Base-by-base conservation (phyloP, 1,140 invertebrate genomes). In the Ruditapes philippinarum region DNA sequence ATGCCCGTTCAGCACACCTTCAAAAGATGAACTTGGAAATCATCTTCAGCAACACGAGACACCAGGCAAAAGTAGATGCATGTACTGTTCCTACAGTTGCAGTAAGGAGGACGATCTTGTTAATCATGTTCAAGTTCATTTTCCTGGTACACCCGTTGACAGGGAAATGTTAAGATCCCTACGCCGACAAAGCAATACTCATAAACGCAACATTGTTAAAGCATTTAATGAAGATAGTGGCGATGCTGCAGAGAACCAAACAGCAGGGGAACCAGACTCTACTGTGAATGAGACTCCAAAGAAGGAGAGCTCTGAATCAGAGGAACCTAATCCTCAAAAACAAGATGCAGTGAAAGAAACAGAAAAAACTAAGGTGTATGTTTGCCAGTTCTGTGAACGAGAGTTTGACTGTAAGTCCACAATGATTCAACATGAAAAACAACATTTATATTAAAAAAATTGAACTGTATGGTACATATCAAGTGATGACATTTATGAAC, bases 321-420 rank as follows among this genome's bases (percentile, higher is more conserved):
- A 49, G 36, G 38, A 84, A 14, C 45, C 17, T 19, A 42, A 22
- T 57, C 14, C 28, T 25, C 80, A 82, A 73, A 89, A 70, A 81
- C 62, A 11, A 54, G 42, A 45, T 38, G 25, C 31, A 17, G 45
- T 45, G 3, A 79, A 70, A 25, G 74, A 86, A 22, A 36, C 25
- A 1, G 78, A 78, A 49, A 82, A 87, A 31, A 92, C 92, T 19
- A 93, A 93, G 78, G 92, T 94, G 2, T 95, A 94, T 89, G 93
- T 94, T 22, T 95, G 95, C 87, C 93, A 94, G 79, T 95, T 92
- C 80, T 95, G 95, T 92, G 95, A 95, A 65, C 81, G 94, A 60
- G 93, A 94, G 60, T 95, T 95, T 92, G 92, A 95, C 68, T 92
- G 92, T 31, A 94, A 94, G 88, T 49, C 85, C 9, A 60, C 81